Evolutionary conservation across 35 echinoderm and acorn worm species (phyloP).

Genomic region (Strongylocentrotus purpuratus): DNA sequence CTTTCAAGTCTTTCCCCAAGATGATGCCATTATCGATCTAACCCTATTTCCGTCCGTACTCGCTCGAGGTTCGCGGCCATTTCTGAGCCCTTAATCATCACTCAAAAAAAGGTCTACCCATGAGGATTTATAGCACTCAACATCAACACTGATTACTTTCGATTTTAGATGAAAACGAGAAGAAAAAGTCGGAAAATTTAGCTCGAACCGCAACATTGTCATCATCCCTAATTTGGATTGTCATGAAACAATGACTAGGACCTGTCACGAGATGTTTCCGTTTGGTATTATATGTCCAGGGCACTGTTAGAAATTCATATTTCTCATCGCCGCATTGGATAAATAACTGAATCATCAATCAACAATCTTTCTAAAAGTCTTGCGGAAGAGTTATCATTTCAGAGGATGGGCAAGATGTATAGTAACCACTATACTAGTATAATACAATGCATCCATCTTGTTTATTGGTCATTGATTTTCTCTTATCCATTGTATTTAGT

Average conservation of each 20-base stretch:
- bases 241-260: background rate
- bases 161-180: background rate
- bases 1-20: background rate
- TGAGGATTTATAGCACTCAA: background rate
- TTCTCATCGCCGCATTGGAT: background rate
- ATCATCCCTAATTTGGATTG: background rate
- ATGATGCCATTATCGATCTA: slow-evolving; percentile 2
- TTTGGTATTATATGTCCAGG: background rate
- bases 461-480: too few species aligned
- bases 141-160: background rate
- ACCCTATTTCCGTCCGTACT: background rate
- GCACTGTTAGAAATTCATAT: background rate
- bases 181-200: background rate
- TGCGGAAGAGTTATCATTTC: background rate
- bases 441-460: too few species aligned
- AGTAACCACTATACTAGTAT: too few species aligned
- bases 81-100: background rate
- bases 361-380: background rate
- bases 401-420: background rate
- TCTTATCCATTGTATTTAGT: too few species aligned
- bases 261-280: background rate
- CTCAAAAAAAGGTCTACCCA: background rate
- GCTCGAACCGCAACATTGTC: background rate
- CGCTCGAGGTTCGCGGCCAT: background rate
- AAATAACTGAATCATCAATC: background rate